Percentiles rank a stretch among this genome's conserved stretches.
Conservation (phyloP, 2,888 invertebrate species). For the Dasysyrphus tricinctus region DNA sequence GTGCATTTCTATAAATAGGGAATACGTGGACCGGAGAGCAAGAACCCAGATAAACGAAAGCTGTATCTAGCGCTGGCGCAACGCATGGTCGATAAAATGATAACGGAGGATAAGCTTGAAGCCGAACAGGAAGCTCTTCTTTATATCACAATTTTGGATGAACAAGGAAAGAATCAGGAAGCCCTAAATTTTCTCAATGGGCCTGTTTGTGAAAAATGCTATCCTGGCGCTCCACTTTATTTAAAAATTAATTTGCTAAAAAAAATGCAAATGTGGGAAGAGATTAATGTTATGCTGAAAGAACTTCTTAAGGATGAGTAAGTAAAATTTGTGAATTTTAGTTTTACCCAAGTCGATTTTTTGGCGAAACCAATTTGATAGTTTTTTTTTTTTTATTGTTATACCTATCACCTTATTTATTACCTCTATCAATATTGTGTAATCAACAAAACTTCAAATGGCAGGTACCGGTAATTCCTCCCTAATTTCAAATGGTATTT, state of each 20-base stretch:
- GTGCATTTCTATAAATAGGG: constrained; percentile 78
- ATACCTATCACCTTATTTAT: too few relatives aligned
- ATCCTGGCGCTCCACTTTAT: constrained; percentile 88
- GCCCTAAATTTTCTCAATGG: constrained; percentile 92
- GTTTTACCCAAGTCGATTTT: not conserved
- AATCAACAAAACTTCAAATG: too few relatives aligned
- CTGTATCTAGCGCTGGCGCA: constrained; percentile 94
- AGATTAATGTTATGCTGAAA: constrained; percentile 90
- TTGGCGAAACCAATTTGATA: not conserved
- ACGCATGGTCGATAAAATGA: constrained; percentile 96
- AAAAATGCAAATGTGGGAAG: constrained; percentile 89
- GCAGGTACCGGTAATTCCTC: too few relatives aligned
- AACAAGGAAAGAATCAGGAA: constrained; percentile 91
- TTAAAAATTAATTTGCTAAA: constrained; percentile 90
- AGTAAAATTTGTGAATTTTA: constrained; percentile 68
- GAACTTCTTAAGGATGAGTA: constrained; percentile 90
- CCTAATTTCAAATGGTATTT: too few relatives aligned
- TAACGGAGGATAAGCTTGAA: constrained; percentile 93
- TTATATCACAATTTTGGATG: constrained; percentile 93
- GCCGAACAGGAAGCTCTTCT: constrained; percentile 97
- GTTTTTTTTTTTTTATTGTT: not conserved
- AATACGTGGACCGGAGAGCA: constrained; percentile 83
- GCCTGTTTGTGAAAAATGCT: constrained; percentile 88
- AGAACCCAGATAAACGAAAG: constrained; percentile 86
- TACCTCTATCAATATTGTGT: too few relatives aligned